Evolutionary conservation across 2,888 invertebrate genomes (phyloP).

Genomic region (Itoplectis maculator): DNA sequence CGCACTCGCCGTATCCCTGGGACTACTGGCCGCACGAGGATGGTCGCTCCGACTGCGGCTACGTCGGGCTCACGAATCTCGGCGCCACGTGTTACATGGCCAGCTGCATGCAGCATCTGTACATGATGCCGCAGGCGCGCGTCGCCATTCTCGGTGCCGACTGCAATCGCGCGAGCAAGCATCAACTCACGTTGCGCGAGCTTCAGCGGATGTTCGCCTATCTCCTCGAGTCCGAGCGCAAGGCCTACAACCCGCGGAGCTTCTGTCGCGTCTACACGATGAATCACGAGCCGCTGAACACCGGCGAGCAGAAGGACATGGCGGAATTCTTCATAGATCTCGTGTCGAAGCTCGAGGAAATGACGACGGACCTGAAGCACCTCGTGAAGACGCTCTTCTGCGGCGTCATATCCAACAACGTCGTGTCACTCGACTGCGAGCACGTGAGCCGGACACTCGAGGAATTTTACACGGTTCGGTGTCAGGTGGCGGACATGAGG

Average conservation of each 20-base stretch:
- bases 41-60: constrained; percentile 96
- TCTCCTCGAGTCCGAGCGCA: constrained; percentile 96
- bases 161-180: constrained; percentile 90
- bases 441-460: constrained; percentile 97
- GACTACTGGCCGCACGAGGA: constrained; percentile 99
- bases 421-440: constrained; percentile 97
- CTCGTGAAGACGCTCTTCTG: constrained; percentile 96
- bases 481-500: constrained; percentile 98
- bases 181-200: constrained; percentile 93
- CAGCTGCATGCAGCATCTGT: constrained; percentile 98
- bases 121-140: constrained; percentile 98
- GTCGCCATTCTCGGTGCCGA: constrained; percentile 93
- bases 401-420: constrained; percentile 97
- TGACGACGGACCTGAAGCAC: constrained; percentile 95
- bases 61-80: constrained; percentile 96
- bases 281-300: constrained; percentile 98
- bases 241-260: constrained; percentile 97
- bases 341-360: constrained; percentile 97
- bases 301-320: constrained; percentile 99
- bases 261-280: constrained; percentile 98
- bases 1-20: constrained; percentile 96
- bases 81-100: constrained; percentile 99
- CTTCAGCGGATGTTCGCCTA: constrained; percentile 98
- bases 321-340: constrained; percentile 99
- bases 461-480: constrained; percentile 98